A percentile compares a stretch with the other conserved stretches of the same genome.
Evolutionary conservation across 2,888 invertebrate genomes (phyloP).

Genomic region (Actias luna): DNA sequence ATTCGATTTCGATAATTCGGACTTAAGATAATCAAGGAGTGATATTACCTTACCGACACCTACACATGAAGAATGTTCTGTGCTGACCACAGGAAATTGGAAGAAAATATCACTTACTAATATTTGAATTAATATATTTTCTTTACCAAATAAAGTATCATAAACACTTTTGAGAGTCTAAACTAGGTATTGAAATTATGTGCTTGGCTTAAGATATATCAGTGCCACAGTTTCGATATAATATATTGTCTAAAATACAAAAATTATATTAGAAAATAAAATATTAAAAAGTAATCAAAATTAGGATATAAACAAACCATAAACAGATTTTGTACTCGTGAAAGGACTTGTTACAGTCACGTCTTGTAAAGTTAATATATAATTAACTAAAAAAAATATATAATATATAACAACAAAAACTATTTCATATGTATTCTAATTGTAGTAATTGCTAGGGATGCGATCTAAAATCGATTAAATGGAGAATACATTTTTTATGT

Average conservation of each 20-base stretch:
- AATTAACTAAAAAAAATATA: background rate
- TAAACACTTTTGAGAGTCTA: slow-evolving; percentile 44
- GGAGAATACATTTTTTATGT: too few species aligned
- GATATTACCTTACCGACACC: slow-evolving; percentile 54
- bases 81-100: slow-evolving; percentile 50
- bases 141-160: slow-evolving; percentile 50
- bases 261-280: slow-evolving; percentile 21
- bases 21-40: background rate
- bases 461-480: too few species aligned
- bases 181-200: slow-evolving; percentile 45
- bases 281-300: background rate
- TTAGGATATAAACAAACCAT: slow-evolving; percentile 15
- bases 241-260: slow-evolving; percentile 46
- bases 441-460: too few species aligned
- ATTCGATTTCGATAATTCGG: too few species aligned
- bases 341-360: background rate
- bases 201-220: slow-evolving; percentile 41
- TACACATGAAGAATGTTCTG: slow-evolving; percentile 46
- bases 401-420: slow-evolving; percentile 1
- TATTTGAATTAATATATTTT: slow-evolving; percentile 51
- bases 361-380: slow-evolving; percentile 1
- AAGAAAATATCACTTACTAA: slow-evolving; percentile 46
- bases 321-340: slow-evolving; percentile 19
- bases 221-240: slow-evolving; percentile 59
- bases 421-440: too few species aligned